Conservation (phyloP, 2,888 invertebrate genomes). For the Hybos culiciformis region DNA sequence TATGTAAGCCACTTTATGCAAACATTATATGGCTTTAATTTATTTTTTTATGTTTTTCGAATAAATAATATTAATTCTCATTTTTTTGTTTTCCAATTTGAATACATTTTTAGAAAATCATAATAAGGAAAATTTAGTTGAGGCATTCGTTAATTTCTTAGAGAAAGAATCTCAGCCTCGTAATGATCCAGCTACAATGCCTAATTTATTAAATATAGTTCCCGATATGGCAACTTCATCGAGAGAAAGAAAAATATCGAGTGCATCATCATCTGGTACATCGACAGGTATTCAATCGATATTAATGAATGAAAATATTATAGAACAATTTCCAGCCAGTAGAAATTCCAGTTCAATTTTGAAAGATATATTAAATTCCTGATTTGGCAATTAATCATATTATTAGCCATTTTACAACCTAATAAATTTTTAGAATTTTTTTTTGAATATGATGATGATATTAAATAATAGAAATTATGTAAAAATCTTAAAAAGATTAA, state of each 20-base stretch:
- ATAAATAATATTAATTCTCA: constrained; percentile 7
- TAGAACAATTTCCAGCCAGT: constrained; percentile 28
- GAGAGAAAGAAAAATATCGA: constrained; percentile 7
- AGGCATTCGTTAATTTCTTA: constrained; percentile 34
- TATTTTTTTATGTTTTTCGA: background rate
- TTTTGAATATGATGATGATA: too few species aligned
- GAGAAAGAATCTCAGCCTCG: constrained; percentile 35
- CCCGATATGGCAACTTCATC: constrained; percentile 7
- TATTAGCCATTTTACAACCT: too few species aligned
- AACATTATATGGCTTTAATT: background rate
- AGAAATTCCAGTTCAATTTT: constrained; percentile 36
- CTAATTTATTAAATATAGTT: constrained; percentile 26
- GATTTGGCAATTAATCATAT: too few species aligned
- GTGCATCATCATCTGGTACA: background rate
- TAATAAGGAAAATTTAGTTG: constrained; percentile 30
- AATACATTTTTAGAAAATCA: constrained; percentile 18
- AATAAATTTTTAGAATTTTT: too few species aligned
- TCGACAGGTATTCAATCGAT: constrained; percentile 20
- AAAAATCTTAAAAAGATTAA: too few species aligned
- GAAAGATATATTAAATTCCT: constrained; percentile 35
- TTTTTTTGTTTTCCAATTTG: constrained; percentile 1
- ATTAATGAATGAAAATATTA: constrained; percentile 24
- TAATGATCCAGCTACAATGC: constrained; percentile 20
- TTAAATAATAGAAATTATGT: too few species aligned
- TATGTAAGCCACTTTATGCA: background rate